Evolutionary conservation across 2,888 invertebrate genomes (phyloP).

Genomic region (Cheilosia variabilis): DNA sequence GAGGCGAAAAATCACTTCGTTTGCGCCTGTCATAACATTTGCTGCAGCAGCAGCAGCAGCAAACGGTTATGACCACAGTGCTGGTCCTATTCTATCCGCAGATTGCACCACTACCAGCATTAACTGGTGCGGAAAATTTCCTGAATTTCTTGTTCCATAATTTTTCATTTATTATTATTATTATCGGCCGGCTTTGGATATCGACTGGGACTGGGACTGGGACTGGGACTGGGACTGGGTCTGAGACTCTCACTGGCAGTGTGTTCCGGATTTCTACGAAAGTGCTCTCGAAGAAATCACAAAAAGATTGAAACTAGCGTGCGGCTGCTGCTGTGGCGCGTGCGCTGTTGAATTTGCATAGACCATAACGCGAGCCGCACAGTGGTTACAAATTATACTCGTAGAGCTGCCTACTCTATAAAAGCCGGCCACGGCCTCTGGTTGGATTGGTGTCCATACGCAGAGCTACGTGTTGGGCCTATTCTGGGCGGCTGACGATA

Average conservation of each 20-base stretch:
- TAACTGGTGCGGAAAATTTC: conserved; percentile 76
- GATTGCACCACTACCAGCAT: conserved; percentile 54
- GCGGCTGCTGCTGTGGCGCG: conserved; percentile 43
- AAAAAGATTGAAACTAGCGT: conserved; percentile 26
- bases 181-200: conserved; percentile 26
- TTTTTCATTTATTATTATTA: conserved; percentile 72
- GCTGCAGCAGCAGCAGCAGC: conserved; percentile 54
- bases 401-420: conserved; percentile 20
- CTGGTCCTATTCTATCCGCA: conserved; percentile 30
- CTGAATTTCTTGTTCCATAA: conserved; percentile 76
- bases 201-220: background rate
- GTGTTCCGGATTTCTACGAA: conserved; percentile 58
- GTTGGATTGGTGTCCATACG: conserved; percentile 20
- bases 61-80: conserved; percentile 47
- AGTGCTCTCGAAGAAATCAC: conserved; percentile 63
- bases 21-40: conserved; percentile 81
- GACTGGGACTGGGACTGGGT: background rate
- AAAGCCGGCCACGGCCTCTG: conserved; percentile 1
- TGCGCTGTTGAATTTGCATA: conserved; percentile 72
- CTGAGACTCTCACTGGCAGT: conserved; percentile 1
- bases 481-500: conserved; percentile 61
- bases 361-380: conserved; percentile 46
- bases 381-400: conserved; percentile 60
- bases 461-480: conserved; percentile 5
- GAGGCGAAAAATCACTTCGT: conserved; percentile 80